These are phyloP conservation scores for Gymnodraco acuticeps DNA, from an alignment of 2,797 vertebrate genomes.

Conservation along the genomic window DNA sequence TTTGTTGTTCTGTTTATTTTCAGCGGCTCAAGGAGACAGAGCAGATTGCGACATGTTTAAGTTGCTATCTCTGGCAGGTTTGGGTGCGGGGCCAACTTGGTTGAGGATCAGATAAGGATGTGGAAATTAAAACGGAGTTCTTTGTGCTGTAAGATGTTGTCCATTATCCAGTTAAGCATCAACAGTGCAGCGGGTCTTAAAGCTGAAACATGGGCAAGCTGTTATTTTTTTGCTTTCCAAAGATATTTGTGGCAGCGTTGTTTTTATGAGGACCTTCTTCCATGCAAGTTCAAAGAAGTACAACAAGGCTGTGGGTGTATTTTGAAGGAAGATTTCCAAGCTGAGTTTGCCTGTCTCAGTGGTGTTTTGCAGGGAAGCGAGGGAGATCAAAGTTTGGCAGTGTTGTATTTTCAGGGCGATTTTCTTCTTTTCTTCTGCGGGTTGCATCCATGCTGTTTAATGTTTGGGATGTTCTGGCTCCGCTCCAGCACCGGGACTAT, in stretches of 20 bases:
- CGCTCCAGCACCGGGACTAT: conserved; percentile 36
- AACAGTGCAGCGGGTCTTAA: conserved; percentile 38
- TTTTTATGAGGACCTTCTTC: conserved; percentile 45
- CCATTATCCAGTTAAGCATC: conserved; percentile 38
- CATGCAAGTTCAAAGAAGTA: conserved; percentile 45
- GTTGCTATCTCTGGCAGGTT: conserved; percentile 68
- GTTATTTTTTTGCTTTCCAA: conserved; percentile 13
- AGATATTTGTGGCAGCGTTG: conserved; percentile 28
- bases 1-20: conserved; percentile 66
- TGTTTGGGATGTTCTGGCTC: conserved; percentile 52
- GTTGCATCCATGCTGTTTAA: conserved; percentile 45
- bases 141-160: conserved; percentile 45
- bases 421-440: conserved; percentile 33
- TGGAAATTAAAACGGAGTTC: conserved; percentile 64
- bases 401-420: conserved; percentile 62
- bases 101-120: conserved; percentile 64
- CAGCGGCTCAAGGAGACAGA: conserved; percentile 48
- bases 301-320: conserved; percentile 48
- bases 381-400: conserved; percentile 63
- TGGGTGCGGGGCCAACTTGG: conserved; percentile 57
- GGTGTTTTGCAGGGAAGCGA: conserved; percentile 44
- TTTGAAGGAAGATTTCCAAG: conserved; percentile 52
- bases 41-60: conserved; percentile 68
- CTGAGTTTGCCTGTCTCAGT: conserved; percentile 42
- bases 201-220: conserved; percentile 26